Evolutionary conservation across 2,113 vertebrate species (phyloP).

Genomic region (Solea solea): DNA sequence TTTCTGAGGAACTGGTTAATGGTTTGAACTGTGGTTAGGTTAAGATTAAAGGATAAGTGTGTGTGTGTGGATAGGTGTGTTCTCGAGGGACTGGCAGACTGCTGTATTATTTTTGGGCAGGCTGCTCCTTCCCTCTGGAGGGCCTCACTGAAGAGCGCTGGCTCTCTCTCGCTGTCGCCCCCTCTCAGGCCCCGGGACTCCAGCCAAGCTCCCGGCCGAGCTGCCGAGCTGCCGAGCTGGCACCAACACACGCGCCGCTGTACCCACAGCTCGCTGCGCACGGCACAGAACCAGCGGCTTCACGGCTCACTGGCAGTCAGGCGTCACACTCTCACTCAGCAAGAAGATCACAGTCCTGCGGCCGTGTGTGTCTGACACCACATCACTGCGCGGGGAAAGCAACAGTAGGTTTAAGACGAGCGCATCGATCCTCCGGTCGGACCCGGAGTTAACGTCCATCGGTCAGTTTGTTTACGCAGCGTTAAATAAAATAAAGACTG

Average conservation of each 20-base stretch:
- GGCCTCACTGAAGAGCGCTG: slow-evolving; percentile 79
- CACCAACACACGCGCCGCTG: slow-evolving; percentile 42
- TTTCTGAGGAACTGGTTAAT: too few relatives aligned
- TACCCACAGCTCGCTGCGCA: slow-evolving; percentile 43
- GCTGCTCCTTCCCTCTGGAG: slow-evolving; percentile 77
- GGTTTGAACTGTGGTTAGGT: too few relatives aligned
- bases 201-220: slow-evolving; percentile 62
- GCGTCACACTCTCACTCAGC: slow-evolving; percentile 59
- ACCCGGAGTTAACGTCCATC: too few relatives aligned
- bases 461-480: too few relatives aligned
- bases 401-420: too few relatives aligned
- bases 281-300: slow-evolving; percentile 54
- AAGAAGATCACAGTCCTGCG: slow-evolving; percentile 49
- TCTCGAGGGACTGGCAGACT: slow-evolving; percentile 54
- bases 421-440: too few relatives aligned
- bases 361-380: not conserved
- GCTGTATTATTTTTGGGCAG: slow-evolving; percentile 82
- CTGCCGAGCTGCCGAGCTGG: slow-evolving; percentile 44
- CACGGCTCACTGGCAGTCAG: slow-evolving; percentile 52
- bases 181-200: slow-evolving; percentile 77
- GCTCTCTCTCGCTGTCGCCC: slow-evolving; percentile 66
- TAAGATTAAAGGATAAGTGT: not conserved
- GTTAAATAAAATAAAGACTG: too few relatives aligned
- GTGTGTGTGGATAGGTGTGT: slow-evolving; percentile 8
- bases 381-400: too few relatives aligned